phyloP scores from a whole-genome alignment of 2,797 vertebrate species.

The Lagocephalus sceleratus region DNA sequence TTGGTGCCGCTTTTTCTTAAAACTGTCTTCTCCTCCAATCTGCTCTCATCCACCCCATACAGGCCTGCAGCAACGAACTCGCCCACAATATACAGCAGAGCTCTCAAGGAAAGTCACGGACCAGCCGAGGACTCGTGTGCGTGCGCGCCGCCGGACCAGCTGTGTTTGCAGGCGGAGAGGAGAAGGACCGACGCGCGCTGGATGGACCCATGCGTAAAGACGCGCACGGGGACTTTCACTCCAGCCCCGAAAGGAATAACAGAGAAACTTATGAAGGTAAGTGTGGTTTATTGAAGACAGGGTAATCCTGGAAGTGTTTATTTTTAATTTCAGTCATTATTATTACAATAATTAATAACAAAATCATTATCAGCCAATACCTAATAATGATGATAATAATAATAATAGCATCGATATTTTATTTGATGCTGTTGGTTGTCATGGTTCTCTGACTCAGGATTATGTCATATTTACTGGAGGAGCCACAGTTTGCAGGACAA shows the following conservation, averaged over 20 bases:
- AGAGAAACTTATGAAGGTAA: conserved; percentile 41
- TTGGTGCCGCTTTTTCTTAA: conserved; percentile 73
- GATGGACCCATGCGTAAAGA: neutral
- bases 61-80: conserved; percentile 31
- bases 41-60: conserved; percentile 44
- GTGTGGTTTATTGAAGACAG: conserved; percentile 20
- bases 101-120: conserved; percentile 33
- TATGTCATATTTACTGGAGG: conserved; percentile 23
- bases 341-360: too few relatives aligned
- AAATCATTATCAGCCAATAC: too few relatives aligned
- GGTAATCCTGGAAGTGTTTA: too few relatives aligned
- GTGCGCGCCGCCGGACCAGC: conserved; percentile 20
- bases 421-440: neutral
- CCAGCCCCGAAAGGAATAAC: conserved; percentile 12
- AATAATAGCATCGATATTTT: neutral
- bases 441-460: neutral
- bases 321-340: too few relatives aligned
- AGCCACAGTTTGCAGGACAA: conserved; percentile 27
- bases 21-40: conserved; percentile 68
- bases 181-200: neutral
- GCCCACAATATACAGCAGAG: conserved; percentile 35
- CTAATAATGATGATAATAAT: neutral
- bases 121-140: conserved; percentile 6
- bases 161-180: conserved; percentile 1
- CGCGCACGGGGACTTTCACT: conserved; percentile 1